Evolutionary conservation across 2,888 invertebrate genomes (phyloP), one percentile per base, ranked within the genome.

Genomic region (Cancer borealis): DNA sequence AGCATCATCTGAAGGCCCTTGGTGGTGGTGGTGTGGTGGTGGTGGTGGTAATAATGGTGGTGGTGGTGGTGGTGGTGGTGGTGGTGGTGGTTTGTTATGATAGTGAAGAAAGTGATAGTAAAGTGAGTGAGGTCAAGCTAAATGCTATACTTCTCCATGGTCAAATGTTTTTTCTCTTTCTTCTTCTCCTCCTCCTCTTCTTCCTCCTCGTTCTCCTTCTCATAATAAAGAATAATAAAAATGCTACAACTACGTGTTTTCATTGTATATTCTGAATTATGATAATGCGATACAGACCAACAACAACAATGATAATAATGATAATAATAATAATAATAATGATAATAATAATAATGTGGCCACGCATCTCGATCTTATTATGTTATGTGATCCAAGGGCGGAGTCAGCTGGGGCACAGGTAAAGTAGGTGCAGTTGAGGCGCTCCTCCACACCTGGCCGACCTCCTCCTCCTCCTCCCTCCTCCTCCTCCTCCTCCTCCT

Each of bases 21-120:
- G 66, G 66, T 66, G 39, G 39, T 39, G 45, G 45, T n/a, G 46
- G 88, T 88, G n/a, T n/a, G 89, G 89, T 89, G 89, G 89, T 46
- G 45, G 89, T 45, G 89, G 89, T 88, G 88, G 89, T 46, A 17
- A 47, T 8, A 46, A 46, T 88, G 45, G n/a, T 30, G 88, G 21
- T 45, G 45, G 45, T n/a, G 46, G 88, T 88, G 88, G 45, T 46
- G 46, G 88, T 88, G 46, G 88, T 88, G 88, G 46, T 21, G 46
- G 88, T 88, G 88, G 88, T 88, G 49, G 47, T 47, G 89, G 89
- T 46, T 10, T 79, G 79, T 79, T 17, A 30, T 79, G 79, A 30
- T 14, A 6, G 79, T 79, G 79, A 21, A 0, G 30, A 79, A 30
- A 79, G 79, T 79, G 79, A 79, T 79, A 79, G 79, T 26, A 14